Evolutionary conservation across 2,113 vertebrate genomes (phyloP), one percentile per base, ranked within the genome.

Genomic region (Ariopsis seemanni): DNA sequence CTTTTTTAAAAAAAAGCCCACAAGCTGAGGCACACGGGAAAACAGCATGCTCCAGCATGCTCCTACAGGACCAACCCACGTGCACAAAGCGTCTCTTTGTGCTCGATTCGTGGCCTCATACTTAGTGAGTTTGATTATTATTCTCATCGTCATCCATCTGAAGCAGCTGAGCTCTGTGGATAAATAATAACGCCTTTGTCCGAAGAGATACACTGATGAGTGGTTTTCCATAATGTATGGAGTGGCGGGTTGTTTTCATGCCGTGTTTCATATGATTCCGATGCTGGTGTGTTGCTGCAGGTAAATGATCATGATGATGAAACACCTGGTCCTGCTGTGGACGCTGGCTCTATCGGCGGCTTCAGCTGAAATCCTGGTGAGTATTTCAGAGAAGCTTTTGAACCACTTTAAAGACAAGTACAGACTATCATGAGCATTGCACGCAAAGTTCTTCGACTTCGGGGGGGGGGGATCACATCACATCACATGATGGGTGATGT

Each of bases 1-100:
- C 53, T 58, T 63, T 20, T 7, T 82, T 53, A 71, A 34, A 52
- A 81, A 77, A 81, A 83, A 65, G 55, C 55, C 48, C 57, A 79
- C 30, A 82, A 72, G 69, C 63, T 42, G 53, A 83, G 82, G 52
- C 58, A 78, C 52, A 84, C 62, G 48, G 84, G 80, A 87, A 67
- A 63, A 79, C 85, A 88, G 78, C 74, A 67, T 52, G 88, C 48
- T 65, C 53, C 78, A 88, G 77, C 57, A 60, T 52, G 88, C 62
- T 60, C 57, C 67, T 75, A 81, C 77, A 79, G 63, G 25, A 85
- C 14, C 15, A 42, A 72, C 58, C 65, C 48, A 17, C 82, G 48
- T 65, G 65, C 80, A 90, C 88, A 90, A 88, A 87, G 88, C 25
- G 18, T n/a, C 50, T 30, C 85, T 88, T 89, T 89, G 83, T 89